Base-by-base conservation (phyloP, 2,888 invertebrate species). In the Platycnemis pennipes region DNA sequence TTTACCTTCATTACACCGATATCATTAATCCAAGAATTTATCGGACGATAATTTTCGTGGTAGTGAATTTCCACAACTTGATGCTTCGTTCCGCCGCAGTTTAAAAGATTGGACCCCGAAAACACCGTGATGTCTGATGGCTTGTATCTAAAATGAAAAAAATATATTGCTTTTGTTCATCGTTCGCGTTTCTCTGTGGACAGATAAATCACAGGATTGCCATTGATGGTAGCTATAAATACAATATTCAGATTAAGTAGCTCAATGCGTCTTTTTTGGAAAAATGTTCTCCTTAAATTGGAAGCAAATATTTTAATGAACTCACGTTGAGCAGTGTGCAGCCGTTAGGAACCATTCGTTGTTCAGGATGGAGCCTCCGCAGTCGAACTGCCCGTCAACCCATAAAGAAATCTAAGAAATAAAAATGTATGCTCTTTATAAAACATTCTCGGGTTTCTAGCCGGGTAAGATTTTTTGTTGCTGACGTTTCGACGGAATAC, bases 301-400 rank as follows among this genome's bases (percentile, higher is more conserved):
- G n/a, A n/a, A n/a, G n/a, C n/a, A n/a, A n/a, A n/a, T n/a, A n/a
- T n/a, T n/a, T n/a, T n/a, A n/a, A n/a, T n/a, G 19, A 46, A 69
- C 63, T 91, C 26, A 91, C 91, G 42, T 42, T 26, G 94, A 95
- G 69, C 95, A 95, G 69, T 95, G 95, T 3, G 94, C 95, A 3
- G 95, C 95, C 37, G 95, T 95, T 5, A 95, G 46, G 26, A 95
- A 63, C 88, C 91, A 95, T 94, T 94, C 94, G 3, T 94, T 42
- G 63, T 94, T 95, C 13, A 95, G 42, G 16, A 95, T 94, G n/a
- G 94, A 88, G 8, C 94, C 94, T 11, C 95, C 95, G 44, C 95
- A 95, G 89, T 31, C 88, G 88, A 94, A 95, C 11, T 46, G 88
- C n/a, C 94, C 94, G 22, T 86, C 37, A 19, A 91, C 77, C 77